These are phyloP conservation scores for Lathamus discolor DNA, from an alignment of 2,113 vertebrate species.

Conservation along the genomic window DNA sequence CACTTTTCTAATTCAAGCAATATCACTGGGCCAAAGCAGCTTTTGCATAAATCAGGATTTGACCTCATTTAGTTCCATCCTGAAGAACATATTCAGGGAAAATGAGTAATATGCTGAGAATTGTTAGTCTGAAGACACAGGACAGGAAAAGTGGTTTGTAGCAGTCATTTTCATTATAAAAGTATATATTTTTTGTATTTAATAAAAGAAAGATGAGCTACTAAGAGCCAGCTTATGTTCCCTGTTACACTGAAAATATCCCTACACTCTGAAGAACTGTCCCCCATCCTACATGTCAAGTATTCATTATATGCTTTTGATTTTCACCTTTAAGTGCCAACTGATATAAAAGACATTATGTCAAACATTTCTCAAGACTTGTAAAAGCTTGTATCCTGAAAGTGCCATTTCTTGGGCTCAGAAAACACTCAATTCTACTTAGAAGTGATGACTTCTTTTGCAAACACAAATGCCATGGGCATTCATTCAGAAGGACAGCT, in stretches of 20 bases:
- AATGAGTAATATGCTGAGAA: slow-evolving; percentile 29
- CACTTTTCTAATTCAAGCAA: slow-evolving; percentile 1
- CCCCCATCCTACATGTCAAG: background rate
- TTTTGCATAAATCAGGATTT: slow-evolving; percentile 1
- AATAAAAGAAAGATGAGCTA: background rate
- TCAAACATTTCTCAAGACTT: background rate
- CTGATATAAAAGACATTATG: background rate
- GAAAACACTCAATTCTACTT: background rate
- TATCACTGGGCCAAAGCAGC: background rate
- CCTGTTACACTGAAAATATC: background rate
- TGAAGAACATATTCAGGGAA: background rate
- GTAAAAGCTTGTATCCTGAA: background rate
- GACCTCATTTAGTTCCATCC: background rate
- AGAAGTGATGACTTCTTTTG: background rate
- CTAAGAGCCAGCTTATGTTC: background rate
- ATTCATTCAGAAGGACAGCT: slow-evolving; percentile 30
- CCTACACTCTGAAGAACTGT: background rate
- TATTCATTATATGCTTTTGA: background rate
- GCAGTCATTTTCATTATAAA: background rate
- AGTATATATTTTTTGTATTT: background rate
- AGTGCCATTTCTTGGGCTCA: background rate
- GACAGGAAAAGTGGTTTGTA: background rate
- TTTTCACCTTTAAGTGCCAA: background rate
- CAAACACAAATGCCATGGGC: background rate
- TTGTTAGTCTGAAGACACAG: background rate